phyloP scores from a whole-genome alignment of 2,797 vertebrate genomes.

The Lateolabrax maculatus region DNA sequence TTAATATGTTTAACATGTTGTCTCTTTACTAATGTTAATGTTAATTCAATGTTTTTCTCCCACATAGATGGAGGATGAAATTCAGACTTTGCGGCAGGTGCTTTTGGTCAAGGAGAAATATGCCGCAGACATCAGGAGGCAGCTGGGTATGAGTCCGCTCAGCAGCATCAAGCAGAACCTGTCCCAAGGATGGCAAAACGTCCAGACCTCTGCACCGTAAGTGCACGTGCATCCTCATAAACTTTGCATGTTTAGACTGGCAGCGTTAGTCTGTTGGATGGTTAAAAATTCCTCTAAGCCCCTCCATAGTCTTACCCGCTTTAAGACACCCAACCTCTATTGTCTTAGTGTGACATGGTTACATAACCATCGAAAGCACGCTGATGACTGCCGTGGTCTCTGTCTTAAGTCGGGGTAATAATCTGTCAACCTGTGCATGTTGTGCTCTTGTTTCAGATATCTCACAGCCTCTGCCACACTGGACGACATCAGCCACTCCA shows the following conservation, averaged over 20 bases:
- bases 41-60: slow-evolving; percentile 1
- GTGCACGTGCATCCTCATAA: slow-evolving; percentile 81
- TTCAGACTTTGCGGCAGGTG: slow-evolving; percentile 93
- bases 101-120: slow-evolving; percentile 93
- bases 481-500: slow-evolving; percentile 90
- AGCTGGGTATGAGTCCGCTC: slow-evolving; percentile 91
- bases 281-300: not conserved
- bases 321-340: slow-evolving; percentile 16
- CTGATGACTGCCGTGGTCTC: slow-evolving; percentile 7
- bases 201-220: slow-evolving; percentile 94
- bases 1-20: not conserved
- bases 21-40: not conserved
- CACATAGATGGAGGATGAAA: slow-evolving; percentile 95
- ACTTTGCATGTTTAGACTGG: not conserved
- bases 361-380: slow-evolving; percentile 56
- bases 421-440: slow-evolving; percentile 33
- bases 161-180: slow-evolving; percentile 92
- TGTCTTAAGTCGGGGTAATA: slow-evolving; percentile 39
- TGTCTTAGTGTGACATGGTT: slow-evolving; percentile 47
- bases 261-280: not conserved
- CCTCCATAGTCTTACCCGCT: not conserved
- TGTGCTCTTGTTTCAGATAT: slow-evolving; percentile 85
- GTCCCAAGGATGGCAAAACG: slow-evolving; percentile 93
- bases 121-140: slow-evolving; percentile 92
- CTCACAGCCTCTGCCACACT: slow-evolving; percentile 90